Evolutionary conservation across 2,797 vertebrate genomes (phyloP), one percentile per base, ranked within the genome.

Genomic region (Tauraco hartlaubi): DNA sequence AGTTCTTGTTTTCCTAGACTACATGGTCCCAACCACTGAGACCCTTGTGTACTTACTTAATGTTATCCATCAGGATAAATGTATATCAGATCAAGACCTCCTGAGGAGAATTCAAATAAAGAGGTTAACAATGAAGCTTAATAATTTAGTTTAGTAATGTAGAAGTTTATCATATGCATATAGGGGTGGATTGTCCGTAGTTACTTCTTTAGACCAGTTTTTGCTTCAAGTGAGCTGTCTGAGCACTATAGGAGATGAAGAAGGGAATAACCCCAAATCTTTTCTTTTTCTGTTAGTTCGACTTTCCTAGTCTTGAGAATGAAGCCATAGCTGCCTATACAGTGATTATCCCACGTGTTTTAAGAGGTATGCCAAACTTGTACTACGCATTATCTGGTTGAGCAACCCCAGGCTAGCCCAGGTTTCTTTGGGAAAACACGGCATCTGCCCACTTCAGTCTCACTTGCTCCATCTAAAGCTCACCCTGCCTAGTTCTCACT

Each of bases 1-100:
- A 85, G 46, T 67, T 85, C n/a, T 43, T 88, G 39, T 72, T 90
- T 72, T 87, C 68, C 82, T 88, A 29, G 51, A 68, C 54, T 23
- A 31, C 15, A 4, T 0, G 8, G 54, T 54, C 35, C 18, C 58
- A 78, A 46, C 28, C 29, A 51, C 1, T 11, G 46, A 92, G 39
- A 72, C 31, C 61, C 61, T 69, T 44, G 35, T 51, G 21, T 63
- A 25, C 31, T 33, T 48, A 19, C 31, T 33, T 48, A 19, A 52
- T 28, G 49, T 52, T 75, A 16, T 56, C 41, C 17, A 54, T 33
- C 55, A 62, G 39, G n/a, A 33, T 51, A 80, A 46, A 79, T 7
- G 7, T 25, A 3, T 71, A 43, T 17, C 46, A 86, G 33, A 64
- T 62, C 39, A 59, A 68, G 46, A 61, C 8, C 56, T 71, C 33